These are phyloP conservation scores for Pogona vitticeps DNA, from an alignment of 2,113 vertebrate species.

Conservation along the genomic window DNA sequence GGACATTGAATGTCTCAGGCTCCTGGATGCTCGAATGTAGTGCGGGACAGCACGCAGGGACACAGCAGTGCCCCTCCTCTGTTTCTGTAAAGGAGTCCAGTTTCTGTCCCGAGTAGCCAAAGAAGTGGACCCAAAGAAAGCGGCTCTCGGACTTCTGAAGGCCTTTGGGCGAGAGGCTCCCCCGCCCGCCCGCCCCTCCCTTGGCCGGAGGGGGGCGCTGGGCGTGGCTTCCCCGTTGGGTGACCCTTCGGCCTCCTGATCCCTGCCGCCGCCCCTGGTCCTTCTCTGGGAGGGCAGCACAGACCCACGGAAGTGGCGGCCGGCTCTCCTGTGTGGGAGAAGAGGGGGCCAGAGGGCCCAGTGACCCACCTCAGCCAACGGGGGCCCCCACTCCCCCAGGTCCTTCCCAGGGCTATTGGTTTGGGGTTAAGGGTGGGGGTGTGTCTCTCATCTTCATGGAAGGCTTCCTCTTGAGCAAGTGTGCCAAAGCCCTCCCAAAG, in stretches of 20 bases:
- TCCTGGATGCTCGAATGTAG: neutral
- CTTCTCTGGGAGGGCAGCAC: too few species aligned
- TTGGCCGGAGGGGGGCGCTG: neutral
- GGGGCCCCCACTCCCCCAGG: neutral
- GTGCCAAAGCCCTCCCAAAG: neutral
- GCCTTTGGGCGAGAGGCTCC: too few species aligned
- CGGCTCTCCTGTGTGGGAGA: too few species aligned
- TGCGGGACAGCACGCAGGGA: neutral
- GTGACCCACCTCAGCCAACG: neutral
- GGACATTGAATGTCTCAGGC: neutral
- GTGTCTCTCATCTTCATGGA: neutral
- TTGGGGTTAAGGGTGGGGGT: neutral
- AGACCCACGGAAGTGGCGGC: too few species aligned
- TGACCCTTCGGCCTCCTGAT: too few species aligned
- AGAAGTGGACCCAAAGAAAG: neutral
- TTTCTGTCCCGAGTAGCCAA: neutral
- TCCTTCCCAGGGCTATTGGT: neutral
- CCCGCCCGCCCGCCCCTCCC: too few species aligned
- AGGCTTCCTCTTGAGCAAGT: neutral
- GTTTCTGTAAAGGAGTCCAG: neutral
- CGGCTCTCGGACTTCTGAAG: neutral
- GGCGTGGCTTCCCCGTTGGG: neutral
- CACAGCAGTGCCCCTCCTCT: neutral
- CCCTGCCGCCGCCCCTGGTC: too few species aligned
- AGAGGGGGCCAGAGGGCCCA: too few species aligned